Evolutionary conservation across 2,888 invertebrate genomes (phyloP), one percentile per base, ranked within the genome.

Genomic region (Cataglyphis rosenhaueri): DNA sequence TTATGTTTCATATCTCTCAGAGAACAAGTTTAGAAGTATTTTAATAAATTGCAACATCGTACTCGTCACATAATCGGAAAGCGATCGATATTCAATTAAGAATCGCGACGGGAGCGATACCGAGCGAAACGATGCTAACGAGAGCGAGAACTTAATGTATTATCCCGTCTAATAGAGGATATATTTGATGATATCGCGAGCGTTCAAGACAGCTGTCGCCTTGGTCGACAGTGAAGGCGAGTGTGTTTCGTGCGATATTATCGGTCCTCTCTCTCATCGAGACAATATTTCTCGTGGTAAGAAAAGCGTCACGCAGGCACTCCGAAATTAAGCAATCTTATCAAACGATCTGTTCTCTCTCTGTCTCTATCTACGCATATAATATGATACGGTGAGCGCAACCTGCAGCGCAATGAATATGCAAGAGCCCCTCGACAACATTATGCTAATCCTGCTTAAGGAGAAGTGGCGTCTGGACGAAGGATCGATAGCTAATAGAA

Each of bases 391-490:
- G 65, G 25, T 6, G n/a, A 10, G 64, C 8, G 79, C 64, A 62
- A 64, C 55, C 75, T 32, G 35, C 41, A 5, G 78, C 21, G n/a
- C 86, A 86, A 86, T 87, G 88, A 87, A 87, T 87, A 87, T 87
- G 86, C 84, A 87, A 59, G 35, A 64, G 29, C 61, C 44, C 84
- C 81, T 86, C 88, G 86, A 84, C 79, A 79, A 65, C 87, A 64
- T 88, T 87, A 87, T 86, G 87, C 66, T 87, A 87, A 87, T 87
- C 41, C 70, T 52, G 44, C 21, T 74, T 52, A 74, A 52, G 78
- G 83, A 81, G 66, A 1, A 29, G 57, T 55, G 29, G 32, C 41
- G 32, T 38, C 68, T 29, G 41, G 10, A 70, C 18, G 59, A 70
- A 70, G 70, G 59, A 70, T 59, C 78, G 59, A 78, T 70, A 68